Evolutionary conservation across 2,113 vertebrate genomes (phyloP), one percentile per base, ranked within the genome.

Genomic region (Myanophis thanlyinensis): DNA sequence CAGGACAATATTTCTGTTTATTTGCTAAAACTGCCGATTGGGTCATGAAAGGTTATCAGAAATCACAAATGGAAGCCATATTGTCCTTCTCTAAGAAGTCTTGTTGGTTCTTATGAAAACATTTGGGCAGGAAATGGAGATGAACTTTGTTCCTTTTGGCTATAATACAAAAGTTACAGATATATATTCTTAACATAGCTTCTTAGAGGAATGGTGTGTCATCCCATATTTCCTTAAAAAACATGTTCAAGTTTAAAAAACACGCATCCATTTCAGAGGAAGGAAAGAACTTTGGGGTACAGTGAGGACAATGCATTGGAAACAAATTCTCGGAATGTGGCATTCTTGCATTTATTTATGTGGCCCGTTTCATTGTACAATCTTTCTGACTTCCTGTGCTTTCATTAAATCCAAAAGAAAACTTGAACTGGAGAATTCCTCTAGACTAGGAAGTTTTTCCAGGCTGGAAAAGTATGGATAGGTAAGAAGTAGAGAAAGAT

Each of bases 101-200:
- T 92, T 53, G 62, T 20, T 44, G 27, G 62, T n/a, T 67, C 20
- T 22, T 84, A 30, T 89, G 51, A 62, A 91, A 87, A 87, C 20
- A 2, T 87, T 92, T 88, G 85, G n/a, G 8, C 62, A 89, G 59
- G 62, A 88, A 92, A 89, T 88, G 59, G 27, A 80, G 54, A 91
- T 87, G 46, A 92, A 89, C 73, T 22, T 30, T 88, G 15, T 47
- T 46, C 9, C 23, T 25, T 80, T 92, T 92, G 62, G 87, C 87
- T 48, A 2, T n/a, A 80, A 59, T 22, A 15, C 35, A 88, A n/a
- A n/a, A 54, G 5, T 30, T 52, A 53, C 25, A 88, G 27, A 25
- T 27, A 52, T 9, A 35, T 49, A 84, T 89, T 80, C 67, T 84
- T 89, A 47, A 3, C 49, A 89, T 89, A 92, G 20, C 49, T 92